Conservation (phyloP, 2,797 vertebrate genomes). For the Sarcoramphus papa region DNA sequence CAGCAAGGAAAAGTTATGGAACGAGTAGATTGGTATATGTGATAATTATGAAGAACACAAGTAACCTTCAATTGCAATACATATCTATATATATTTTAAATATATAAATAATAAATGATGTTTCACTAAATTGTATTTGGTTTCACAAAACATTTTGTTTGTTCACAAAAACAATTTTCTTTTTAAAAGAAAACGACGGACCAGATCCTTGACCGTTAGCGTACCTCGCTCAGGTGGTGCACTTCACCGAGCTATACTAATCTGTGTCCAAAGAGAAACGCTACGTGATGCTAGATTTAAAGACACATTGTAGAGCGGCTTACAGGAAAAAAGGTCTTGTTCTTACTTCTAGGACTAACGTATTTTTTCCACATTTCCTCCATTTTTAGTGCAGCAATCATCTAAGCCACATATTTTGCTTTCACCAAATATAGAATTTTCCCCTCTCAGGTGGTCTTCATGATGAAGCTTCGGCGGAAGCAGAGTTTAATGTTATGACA, state of each 20-base stretch:
- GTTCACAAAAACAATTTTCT: background rate
- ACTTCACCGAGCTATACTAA: background rate
- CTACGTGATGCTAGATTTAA: fast-evolving
- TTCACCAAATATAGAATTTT: background rate
- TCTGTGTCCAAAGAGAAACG: background rate
- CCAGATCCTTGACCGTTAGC: background rate
- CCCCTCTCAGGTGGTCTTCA: background rate
- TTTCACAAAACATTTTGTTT: background rate
- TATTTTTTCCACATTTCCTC: background rate
- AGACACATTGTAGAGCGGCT: background rate
- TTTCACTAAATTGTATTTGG: background rate
- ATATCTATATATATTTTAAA: background rate
- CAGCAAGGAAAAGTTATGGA: background rate
- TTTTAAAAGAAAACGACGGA: background rate
- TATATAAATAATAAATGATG: background rate
- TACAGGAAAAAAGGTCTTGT: background rate
- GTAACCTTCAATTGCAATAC: background rate
- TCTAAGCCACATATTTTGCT: background rate
- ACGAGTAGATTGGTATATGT: fast-evolving
- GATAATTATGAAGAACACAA: background rate
- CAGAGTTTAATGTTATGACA: background rate
- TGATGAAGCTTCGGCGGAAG: background rate
- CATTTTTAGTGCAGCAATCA: background rate
- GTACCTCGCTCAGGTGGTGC: background rate
- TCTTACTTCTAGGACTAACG: background rate